Evolutionary conservation across 2,113 vertebrate species (phyloP).

Genomic region (Mesitornis unicolor): DNA sequence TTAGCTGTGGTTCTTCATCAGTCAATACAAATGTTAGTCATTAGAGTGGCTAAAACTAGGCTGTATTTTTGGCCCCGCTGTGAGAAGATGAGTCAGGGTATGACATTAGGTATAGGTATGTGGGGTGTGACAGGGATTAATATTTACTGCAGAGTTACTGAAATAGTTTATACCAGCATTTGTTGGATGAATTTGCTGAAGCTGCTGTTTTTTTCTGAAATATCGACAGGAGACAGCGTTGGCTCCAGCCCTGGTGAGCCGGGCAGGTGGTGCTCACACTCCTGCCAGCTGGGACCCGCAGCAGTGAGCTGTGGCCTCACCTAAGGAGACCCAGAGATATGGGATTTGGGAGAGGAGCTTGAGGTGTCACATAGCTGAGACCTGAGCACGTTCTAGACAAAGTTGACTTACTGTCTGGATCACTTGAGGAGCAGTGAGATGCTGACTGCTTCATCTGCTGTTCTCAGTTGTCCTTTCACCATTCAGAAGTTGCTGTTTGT

Average conservation of each 20-base stretch:
- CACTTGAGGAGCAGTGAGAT: not conserved
- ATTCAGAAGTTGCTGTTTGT: not conserved
- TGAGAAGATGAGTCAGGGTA: not conserved
- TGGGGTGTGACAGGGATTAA: not conserved
- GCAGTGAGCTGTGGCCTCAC: not conserved
- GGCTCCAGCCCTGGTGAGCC: not conserved
- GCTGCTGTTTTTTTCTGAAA: not conserved
- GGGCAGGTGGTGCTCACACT: not conserved
- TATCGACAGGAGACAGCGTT: not conserved
- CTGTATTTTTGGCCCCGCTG: not conserved
- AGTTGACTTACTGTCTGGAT: not conserved
- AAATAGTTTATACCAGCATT: not conserved
- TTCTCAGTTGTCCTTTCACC: not conserved
- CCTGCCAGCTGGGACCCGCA: not conserved
- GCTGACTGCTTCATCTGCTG: not conserved
- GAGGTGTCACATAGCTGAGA: not conserved
- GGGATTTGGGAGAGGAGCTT: not conserved
- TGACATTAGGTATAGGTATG: not conserved
- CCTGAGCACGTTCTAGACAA: not conserved
- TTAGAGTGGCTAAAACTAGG: not conserved
- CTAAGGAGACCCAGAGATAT: not conserved
- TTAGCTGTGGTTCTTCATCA: conserved; percentile 10
- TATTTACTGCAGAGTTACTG: not conserved
- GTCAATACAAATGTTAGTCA: conserved; percentile 12
- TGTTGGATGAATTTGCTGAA: conserved; percentile 1